Conservation (phyloP, 2,113 vertebrate genomes). For the Eptesicus fuscus region DNA sequence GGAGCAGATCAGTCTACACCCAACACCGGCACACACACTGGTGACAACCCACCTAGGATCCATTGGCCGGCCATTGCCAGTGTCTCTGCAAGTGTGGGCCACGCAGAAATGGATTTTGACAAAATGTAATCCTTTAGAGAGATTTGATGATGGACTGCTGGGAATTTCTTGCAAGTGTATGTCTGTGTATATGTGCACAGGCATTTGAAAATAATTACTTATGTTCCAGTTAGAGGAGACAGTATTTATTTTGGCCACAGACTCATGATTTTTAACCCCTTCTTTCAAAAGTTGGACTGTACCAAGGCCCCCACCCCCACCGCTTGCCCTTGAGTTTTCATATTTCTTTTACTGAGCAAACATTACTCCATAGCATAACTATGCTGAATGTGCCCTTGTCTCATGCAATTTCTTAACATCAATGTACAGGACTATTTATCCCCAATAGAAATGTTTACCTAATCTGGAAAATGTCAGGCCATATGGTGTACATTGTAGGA, state of each 20-base stretch:
- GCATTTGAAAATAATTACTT: constrained; percentile 32
- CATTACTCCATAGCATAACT: constrained; percentile 77
- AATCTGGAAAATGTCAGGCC: constrained; percentile 88
- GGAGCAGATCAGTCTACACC: constrained; percentile 81
- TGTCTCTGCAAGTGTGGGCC: constrained; percentile 68
- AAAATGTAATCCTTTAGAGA: constrained; percentile 74
- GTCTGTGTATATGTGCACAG: not conserved
- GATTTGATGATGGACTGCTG: not conserved
- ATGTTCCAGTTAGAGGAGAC: constrained; percentile 29
- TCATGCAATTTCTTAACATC: constrained; percentile 83
- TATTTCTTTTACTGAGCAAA: constrained; percentile 62
- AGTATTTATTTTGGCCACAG: constrained; percentile 47
- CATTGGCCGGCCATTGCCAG: constrained; percentile 78
- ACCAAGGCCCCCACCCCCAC: not conserved
- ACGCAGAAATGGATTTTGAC: constrained; percentile 85
- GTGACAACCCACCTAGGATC: constrained; percentile 75
- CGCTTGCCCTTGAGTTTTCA: constrained; percentile 41
- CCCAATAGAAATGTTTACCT: constrained; percentile 88
- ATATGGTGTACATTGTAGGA: constrained; percentile 85
- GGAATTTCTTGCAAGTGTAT: not conserved
- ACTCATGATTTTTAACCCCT: constrained; percentile 11
- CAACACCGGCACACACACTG: constrained; percentile 74
- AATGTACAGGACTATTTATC: constrained; percentile 84
- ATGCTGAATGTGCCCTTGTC: constrained; percentile 82
- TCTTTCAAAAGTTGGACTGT: constrained; percentile 8